Base-by-base conservation (phyloP, 2,797 vertebrate species). In the Karalla daura region DNA sequence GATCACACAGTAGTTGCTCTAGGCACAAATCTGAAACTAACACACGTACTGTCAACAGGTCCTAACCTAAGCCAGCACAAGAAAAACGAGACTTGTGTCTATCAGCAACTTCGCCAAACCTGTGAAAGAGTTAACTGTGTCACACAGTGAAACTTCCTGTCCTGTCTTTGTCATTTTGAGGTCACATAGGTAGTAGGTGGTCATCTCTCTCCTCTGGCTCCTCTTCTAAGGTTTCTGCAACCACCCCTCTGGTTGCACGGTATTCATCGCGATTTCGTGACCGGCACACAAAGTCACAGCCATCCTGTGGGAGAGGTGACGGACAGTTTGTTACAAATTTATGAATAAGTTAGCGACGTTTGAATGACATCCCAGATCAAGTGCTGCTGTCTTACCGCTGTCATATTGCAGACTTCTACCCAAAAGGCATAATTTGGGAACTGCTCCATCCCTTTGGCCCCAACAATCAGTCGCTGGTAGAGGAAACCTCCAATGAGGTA, bases 111-210 rank as follows among this genome's bases (percentile, higher is more conserved):
- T 77, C 49, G 71, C 80, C 73, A 56, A 75, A 73, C 45, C 66
- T 73, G 62, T 72, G 56, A 79, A 69, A 80, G 58, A 58, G 46
- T 61, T 69, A 83, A 83, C 74, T 70, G 59, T 53, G 32, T 74
- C 83, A 80, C 70, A 78, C 65, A 67, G 73, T 79, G 41, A 70
- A 74, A 24, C 70, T 41, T 30, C 69, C 58, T 66, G 69, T 77
- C 68, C 60, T 24, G 36, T 72, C 52, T 69, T 36, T 46, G 51
- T 78, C 17, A 59, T 32, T 10, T 56, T 54, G 51, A 72, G 70
- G 78, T 99, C 96, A 99, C 98, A 99, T 99, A 2, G 98, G 97
- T 69, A 99, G 90, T 78, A 99, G 91, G 82, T 98, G 96, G 86
- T 99, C 98, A 40, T 99, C 98, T 75, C 97, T 91, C 86, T 99